Evolutionary conservation across 2,888 invertebrate genomes (phyloP).

Genomic region (Drepanosiphum platanoidis): DNA sequence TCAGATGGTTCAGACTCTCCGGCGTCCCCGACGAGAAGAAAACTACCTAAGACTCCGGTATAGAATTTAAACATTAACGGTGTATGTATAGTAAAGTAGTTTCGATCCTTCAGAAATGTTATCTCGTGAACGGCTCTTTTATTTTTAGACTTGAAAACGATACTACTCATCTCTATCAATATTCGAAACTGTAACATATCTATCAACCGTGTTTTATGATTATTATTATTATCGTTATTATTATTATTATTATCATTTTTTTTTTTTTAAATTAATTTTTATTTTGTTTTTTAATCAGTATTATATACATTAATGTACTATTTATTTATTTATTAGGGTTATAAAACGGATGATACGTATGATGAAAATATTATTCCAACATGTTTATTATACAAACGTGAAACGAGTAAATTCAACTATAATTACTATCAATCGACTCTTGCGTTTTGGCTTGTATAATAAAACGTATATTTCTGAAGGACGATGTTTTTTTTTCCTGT

Average conservation of each 20-base stretch:
- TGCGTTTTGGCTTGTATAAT: neutral
- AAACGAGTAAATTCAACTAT: constrained; percentile 13
- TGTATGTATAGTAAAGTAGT: constrained; percentile 58
- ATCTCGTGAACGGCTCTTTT: constrained; percentile 17
- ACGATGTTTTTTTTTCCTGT: constrained; percentile 56
- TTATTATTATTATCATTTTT: no score
- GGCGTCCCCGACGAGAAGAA: constrained; percentile 89
- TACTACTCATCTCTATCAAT: constrained; percentile 1
- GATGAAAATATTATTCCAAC: neutral
- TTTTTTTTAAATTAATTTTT: no score
- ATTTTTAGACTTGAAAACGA: constrained; percentile 28
- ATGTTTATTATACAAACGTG: neutral
- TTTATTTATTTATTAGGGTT: constrained; percentile 5
- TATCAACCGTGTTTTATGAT: neutral
- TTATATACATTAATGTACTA: constrained; percentile 10
- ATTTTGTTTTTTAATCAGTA: constrained; percentile 7
- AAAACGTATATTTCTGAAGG: constrained; percentile 56
- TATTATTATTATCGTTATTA: neutral
- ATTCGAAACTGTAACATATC: constrained; percentile 49
- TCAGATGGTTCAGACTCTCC: constrained; percentile 89
- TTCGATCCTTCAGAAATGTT: constrained; percentile 61
- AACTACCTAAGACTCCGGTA: constrained; percentile 97
- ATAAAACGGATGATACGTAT: constrained; percentile 6
- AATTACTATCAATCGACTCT: neutral
- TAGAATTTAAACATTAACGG: constrained; percentile 66